Evolutionary conservation across 1,140 invertebrate species (phyloP).

Genomic region (Drosophila paulistorum): DNA sequence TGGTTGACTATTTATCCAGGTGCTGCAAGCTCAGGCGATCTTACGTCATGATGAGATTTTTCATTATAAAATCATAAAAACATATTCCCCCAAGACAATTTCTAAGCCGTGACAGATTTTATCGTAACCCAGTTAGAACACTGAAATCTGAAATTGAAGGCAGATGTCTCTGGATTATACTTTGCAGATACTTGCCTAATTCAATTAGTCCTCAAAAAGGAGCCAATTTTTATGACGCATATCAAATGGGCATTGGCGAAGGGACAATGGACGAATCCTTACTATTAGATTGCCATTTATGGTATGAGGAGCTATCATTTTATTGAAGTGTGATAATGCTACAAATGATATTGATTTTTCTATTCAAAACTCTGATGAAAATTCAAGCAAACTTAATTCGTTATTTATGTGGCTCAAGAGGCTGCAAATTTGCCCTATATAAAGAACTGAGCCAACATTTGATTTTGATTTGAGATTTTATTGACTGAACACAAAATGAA

Average conservation of each 20-base stretch:
- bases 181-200: slow-evolving; percentile 62
- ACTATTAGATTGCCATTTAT: slow-evolving; percentile 45
- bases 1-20: slow-evolving; percentile 59
- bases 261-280: slow-evolving; percentile 30
- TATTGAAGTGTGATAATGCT: slow-evolving; percentile 49
- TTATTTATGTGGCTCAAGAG: slow-evolving; percentile 21
- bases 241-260: slow-evolving; percentile 45
- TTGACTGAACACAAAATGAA: not conserved
- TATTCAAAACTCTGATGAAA: not conserved
- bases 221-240: slow-evolving; percentile 64
- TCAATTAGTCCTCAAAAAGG: slow-evolving; percentile 63
- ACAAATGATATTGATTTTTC: not conserved
- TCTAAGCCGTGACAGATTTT: slow-evolving; percentile 52
- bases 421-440: not conserved
- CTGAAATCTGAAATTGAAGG: slow-evolving; percentile 29
- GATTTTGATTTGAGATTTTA: too few relatives aligned
- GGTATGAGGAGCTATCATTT: slow-evolving; percentile 20
- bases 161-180: slow-evolving; percentile 48
- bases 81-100: slow-evolving; percentile 49
- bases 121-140: slow-evolving; percentile 30
- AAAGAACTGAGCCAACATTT: too few relatives aligned
- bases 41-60: slow-evolving; percentile 53
- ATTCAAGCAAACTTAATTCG: slow-evolving; percentile 27
- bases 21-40: slow-evolving; percentile 59
- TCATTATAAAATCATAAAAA: slow-evolving; percentile 78